Conservation (phyloP, 2,888 invertebrate genomes). For the Platerodrilus igneus region DNA sequence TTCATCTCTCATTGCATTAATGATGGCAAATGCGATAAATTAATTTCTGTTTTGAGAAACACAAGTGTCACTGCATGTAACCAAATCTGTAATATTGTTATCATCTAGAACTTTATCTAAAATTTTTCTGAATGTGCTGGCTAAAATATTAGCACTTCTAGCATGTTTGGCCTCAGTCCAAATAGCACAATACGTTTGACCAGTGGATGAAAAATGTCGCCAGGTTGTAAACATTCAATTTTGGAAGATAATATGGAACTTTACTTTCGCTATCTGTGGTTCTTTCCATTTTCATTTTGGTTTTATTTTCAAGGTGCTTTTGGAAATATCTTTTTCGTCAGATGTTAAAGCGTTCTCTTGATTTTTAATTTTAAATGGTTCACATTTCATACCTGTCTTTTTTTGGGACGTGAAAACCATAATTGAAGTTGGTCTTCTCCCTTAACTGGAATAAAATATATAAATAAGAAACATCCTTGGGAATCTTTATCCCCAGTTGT, state of each 20-base stretch:
- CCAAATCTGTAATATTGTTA: conserved; percentile 23
- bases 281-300: not conserved
- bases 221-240: conserved; percentile 27
- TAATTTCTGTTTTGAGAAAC: conserved; percentile 28
- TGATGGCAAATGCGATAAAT: conserved; percentile 18
- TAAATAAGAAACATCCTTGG: too few relatives aligned
- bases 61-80: conserved; percentile 29
- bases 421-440: conserved; percentile 2
- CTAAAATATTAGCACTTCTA: conserved; percentile 27
- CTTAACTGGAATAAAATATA: not conserved
- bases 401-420: conserved; percentile 2
- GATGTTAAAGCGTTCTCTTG: conserved; percentile 1
- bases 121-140: conserved; percentile 30
- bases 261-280: not conserved
- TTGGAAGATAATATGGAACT: conserved; percentile 26
- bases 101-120: conserved; percentile 25
- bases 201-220: conserved; percentile 17
- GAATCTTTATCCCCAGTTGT: too few relatives aligned
- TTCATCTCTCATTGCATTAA: conserved; percentile 24
- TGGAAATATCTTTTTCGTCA: conserved; percentile 1
- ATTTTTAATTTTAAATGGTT: conserved; percentile 4
- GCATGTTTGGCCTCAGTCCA: conserved; percentile 17
- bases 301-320: conserved; percentile 5
- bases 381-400: conserved; percentile 1
- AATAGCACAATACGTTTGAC: conserved; percentile 15